A percentile compares a stretch with the other conserved stretches of the same genome.
phyloP scores from a whole-genome alignment of 2,888 invertebrate genomes.

The Agrotis segetum region DNA sequence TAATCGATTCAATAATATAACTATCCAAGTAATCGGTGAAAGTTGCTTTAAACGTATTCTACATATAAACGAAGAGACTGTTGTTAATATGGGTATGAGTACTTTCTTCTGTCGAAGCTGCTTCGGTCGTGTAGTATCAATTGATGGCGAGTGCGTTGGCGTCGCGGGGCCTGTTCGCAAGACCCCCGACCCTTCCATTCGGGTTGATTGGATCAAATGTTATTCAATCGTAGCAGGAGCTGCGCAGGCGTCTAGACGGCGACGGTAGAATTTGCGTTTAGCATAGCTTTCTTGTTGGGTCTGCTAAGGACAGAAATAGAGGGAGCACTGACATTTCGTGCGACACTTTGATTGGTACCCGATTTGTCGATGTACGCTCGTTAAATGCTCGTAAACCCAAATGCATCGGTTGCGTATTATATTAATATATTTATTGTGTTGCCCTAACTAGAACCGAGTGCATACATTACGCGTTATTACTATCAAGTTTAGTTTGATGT shows the following conservation, averaged over 20 bases:
- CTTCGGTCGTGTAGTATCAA: slow-evolving; percentile 70
- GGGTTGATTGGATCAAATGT: slow-evolving; percentile 90
- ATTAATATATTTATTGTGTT: slow-evolving; percentile 63
- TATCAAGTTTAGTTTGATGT: slow-evolving; percentile 36
- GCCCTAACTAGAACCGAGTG: slow-evolving; percentile 53
- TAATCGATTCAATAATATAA: slow-evolving; percentile 47
- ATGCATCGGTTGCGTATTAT: slow-evolving; percentile 57
- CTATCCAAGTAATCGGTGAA: slow-evolving; percentile 50
- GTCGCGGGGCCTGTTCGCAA: slow-evolving; percentile 74
- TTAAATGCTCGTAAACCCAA: slow-evolving; percentile 75
- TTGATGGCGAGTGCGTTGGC: slow-evolving; percentile 76
- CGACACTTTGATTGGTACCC: slow-evolving; percentile 82
- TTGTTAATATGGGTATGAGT: slow-evolving; percentile 14
- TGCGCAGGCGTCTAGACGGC: slow-evolving; percentile 87
- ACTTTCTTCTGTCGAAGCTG: slow-evolving; percentile 59
- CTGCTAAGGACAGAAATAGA: slow-evolving; percentile 86
- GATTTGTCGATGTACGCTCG: slow-evolving; percentile 80
- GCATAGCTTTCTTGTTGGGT: slow-evolving; percentile 89
- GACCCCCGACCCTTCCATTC: slow-evolving; percentile 87
- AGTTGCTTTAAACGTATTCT: slow-evolving; percentile 34
- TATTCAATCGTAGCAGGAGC: slow-evolving; percentile 87
- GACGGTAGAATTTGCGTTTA: slow-evolving; percentile 87
- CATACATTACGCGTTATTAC: slow-evolving; percentile 46
- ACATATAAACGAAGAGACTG: slow-evolving; percentile 30
- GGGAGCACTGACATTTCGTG: slow-evolving; percentile 88